Evolutionary conservation across 2,113 vertebrate species (phyloP).

Genomic region (Phyllostomus hastatus): DNA sequence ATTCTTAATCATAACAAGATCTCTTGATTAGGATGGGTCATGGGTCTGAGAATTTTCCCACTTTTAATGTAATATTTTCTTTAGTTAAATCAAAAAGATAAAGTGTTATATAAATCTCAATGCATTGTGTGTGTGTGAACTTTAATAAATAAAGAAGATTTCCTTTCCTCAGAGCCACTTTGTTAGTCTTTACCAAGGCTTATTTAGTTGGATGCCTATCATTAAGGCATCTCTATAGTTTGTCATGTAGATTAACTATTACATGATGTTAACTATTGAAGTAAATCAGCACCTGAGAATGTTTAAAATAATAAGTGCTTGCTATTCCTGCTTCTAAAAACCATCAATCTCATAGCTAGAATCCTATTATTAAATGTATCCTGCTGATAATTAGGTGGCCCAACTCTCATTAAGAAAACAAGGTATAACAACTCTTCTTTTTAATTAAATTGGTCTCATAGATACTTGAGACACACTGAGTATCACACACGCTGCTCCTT

Average conservation of each 20-base stretch:
- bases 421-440: not conserved
- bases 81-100: not conserved
- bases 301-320: not conserved
- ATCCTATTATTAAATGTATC: not conserved
- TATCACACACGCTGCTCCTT: not conserved
- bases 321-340: not conserved
- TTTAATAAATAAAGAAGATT: not conserved
- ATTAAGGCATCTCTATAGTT: not conserved
- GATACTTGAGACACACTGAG: not conserved
- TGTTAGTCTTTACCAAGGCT: not conserved
- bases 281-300: not conserved
- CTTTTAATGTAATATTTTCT: not conserved
- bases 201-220: not conserved
- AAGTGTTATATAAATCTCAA: not conserved
- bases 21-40: not conserved
- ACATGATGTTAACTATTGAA: not conserved
- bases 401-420: not conserved
- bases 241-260: not conserved
- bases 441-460: not conserved
- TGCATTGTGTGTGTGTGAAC: not conserved
- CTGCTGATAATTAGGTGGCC: not conserved
- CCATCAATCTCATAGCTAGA: not conserved
- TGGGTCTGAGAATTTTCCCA: not conserved
- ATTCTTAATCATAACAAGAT: not conserved
- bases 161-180: not conserved